phyloP scores from a whole-genome alignment of 2,113 vertebrate genomes.

The Cyanoliseus patagonus region DNA sequence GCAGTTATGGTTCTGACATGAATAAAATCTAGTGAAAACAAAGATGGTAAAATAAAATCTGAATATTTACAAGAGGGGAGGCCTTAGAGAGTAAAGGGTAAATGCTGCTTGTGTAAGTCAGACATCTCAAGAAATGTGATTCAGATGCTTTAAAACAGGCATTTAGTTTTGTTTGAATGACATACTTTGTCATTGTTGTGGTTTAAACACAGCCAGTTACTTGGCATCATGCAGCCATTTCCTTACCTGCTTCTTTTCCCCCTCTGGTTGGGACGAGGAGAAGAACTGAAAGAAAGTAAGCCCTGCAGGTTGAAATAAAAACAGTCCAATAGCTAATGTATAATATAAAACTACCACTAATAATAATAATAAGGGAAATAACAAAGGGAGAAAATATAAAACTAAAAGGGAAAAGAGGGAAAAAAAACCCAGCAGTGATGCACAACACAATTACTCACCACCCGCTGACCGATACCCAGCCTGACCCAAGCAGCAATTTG shows the following conservation, averaged over 20 bases:
- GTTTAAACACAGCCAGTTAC: background rate
- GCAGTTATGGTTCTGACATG: background rate
- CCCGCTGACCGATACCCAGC: background rate
- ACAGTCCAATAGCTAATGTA: background rate
- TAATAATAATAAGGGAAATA: background rate
- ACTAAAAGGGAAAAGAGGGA: background rate
- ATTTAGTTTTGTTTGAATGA: background rate
- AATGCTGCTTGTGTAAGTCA: background rate
- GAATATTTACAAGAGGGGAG: background rate
- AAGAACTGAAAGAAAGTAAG: background rate
- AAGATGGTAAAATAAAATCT: background rate
- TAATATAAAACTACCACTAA: background rate
- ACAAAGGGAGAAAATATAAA: background rate
- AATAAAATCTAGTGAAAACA: background rate
- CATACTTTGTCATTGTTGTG: background rate
- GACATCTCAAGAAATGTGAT: background rate
- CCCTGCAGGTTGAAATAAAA: background rate
- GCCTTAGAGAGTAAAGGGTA: background rate
- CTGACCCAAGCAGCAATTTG: background rate
- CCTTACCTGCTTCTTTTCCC: background rate
- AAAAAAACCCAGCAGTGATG: background rate
- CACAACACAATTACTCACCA: background rate
- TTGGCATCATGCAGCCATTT: background rate
- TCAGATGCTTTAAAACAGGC: background rate
- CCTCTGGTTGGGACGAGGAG: background rate